A percentile compares a stretch with the other conserved stretches of the same genome.
These are phyloP conservation scores for Lamellibrachia columna DNA, from an alignment of 2,888 invertebrate species.

Conservation along the genomic window DNA sequence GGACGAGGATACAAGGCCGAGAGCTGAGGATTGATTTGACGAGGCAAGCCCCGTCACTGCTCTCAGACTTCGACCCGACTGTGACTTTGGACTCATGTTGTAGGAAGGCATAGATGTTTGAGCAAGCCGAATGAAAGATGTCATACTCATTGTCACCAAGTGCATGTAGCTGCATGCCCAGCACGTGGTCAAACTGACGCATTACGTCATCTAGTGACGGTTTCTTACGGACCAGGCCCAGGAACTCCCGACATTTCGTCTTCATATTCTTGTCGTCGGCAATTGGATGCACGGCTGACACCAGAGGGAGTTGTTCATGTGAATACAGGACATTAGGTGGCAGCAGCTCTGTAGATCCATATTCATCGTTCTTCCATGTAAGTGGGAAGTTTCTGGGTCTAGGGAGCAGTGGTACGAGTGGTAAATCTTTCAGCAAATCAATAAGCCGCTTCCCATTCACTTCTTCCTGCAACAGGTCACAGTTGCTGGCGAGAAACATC, in stretches of 20 bases:
- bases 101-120: conserved; percentile 34
- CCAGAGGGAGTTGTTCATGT: conserved; percentile 26
- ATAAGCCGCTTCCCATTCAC: conserved; percentile 29
- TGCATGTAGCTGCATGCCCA: conserved; percentile 22
- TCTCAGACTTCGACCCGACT: conserved; percentile 18
- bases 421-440: conserved; percentile 30
- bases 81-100: conserved; percentile 25
- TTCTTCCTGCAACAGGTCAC: conserved; percentile 30
- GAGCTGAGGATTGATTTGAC: conserved; percentile 24
- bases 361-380: conserved; percentile 23
- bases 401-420: conserved; percentile 35
- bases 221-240: conserved; percentile 30
- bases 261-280: conserved; percentile 34
- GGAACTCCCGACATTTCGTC: conserved; percentile 32
- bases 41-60: conserved; percentile 18
- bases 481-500: conserved; percentile 33
- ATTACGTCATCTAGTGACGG: conserved; percentile 32
- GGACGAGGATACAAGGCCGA: conserved; percentile 33
- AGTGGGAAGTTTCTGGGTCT: conserved; percentile 37
- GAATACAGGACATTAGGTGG: conserved; percentile 33
- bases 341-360: conserved; percentile 29
- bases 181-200: conserved; percentile 37
- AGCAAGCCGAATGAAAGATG: conserved; percentile 28
- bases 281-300: conserved; percentile 35
- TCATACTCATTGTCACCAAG: conserved; percentile 28